Evolutionary conservation across 2,113 vertebrate species (phyloP).

Genomic region (Sinocyclocheilus maitianheensis): DNA sequence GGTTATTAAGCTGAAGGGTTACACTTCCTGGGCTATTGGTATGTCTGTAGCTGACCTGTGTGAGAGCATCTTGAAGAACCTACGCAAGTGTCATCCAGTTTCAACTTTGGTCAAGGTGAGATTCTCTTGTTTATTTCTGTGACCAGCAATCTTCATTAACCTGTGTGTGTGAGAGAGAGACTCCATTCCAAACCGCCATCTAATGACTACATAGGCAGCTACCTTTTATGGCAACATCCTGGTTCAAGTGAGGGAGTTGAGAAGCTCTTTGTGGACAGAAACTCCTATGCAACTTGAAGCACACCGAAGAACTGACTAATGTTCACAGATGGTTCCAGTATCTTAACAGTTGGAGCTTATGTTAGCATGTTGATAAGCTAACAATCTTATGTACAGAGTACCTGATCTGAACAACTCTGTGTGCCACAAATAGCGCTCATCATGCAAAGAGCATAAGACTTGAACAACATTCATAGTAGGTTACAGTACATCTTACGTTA

Average conservation of each 20-base stretch:
- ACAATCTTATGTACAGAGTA: neutral
- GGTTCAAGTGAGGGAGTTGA: neutral
- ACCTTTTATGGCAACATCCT: neutral
- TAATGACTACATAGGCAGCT: neutral
- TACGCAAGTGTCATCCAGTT: slow-evolving; percentile 91
- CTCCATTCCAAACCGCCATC: neutral
- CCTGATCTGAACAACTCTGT: neutral
- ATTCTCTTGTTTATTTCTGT: neutral
- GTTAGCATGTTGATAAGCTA: neutral
- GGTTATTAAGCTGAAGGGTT: slow-evolving; percentile 98
- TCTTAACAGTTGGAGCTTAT: neutral
- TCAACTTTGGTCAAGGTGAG: slow-evolving; percentile 95
- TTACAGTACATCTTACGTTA: neutral
- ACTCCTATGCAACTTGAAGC: neutral
- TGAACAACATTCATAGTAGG: neutral
- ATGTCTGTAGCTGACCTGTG: slow-evolving; percentile 95
- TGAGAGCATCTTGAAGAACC: slow-evolving; percentile 91
- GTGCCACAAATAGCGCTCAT: neutral
- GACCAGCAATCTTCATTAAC: neutral
- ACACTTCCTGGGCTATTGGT: slow-evolving; percentile 98
- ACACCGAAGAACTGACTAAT: neutral
- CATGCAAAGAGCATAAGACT: neutral
- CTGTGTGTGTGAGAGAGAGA: neutral
- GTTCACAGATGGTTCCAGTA: neutral
- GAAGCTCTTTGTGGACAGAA: neutral